Base-by-base conservation (phyloP, 2,888 invertebrate genomes). In the Agrochola litura region DNA sequence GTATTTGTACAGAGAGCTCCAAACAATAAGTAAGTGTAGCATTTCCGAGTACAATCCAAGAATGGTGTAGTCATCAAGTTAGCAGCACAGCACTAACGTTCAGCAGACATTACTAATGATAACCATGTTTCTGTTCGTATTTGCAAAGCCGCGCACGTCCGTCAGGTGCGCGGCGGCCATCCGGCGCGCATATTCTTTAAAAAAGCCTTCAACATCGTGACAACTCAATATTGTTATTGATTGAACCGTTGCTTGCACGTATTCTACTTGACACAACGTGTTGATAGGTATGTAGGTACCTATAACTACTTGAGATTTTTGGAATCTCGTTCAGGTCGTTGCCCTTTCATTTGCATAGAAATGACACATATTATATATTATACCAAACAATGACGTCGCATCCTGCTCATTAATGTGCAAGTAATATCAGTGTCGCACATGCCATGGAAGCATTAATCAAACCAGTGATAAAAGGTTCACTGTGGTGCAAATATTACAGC, bases 391-490 rank as follows among this genome's bases (percentile, higher is more conserved):
- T 89, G 88, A 88, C 81, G 83, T 85, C 87, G 90, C 89, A 90
- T 91, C 91, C 91, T 92, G 91, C 89, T 91, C 92, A 92, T 92
- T 93, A 92, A 86, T 88, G 90, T 86, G 82, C 85, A 81, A 86
- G 86, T 88, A 88, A 86, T 92, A 93, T 92, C 92, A 90, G 88
- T 88, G 90, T 91, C 91, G 88, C 92, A 91, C 92, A 93, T 92
- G 91, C 92, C 91, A 91, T 92, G 92, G 92, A 92, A 90, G 89
- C 95, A 95, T 96, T 92, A 94, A 96, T 96, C 95, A 95, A 88
- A 89, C 74, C 70, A 87, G 84, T 92, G 95, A 96, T 96, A 96
- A 94, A 91, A 91, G 90, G 90, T 91, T 91, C 92, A 92, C 86
- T 91, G 89, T 88, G 77, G 92, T 93, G 94, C 93, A 93, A 93